These are phyloP conservation scores for Catocala nupta DNA, from an alignment of 2,888 invertebrate species.

Conservation along the genomic window DNA sequence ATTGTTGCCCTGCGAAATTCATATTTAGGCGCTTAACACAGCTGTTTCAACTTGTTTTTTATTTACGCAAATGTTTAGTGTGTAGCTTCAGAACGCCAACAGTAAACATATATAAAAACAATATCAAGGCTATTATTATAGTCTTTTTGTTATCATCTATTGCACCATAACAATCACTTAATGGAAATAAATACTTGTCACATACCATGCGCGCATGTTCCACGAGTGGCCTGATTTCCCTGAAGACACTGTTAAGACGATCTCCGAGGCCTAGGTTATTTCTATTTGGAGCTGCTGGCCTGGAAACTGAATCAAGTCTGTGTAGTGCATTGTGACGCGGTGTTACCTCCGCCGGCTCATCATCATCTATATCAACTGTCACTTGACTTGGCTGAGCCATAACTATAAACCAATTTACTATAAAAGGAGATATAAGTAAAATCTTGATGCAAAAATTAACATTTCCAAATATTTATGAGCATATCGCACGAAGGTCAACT, in stretches of 20 bases:
- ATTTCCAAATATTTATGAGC: conserved; percentile 54
- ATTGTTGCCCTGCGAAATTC: conserved; percentile 74
- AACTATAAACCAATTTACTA: conserved; percentile 40
- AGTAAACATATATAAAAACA: not conserved
- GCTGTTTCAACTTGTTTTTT: no score
- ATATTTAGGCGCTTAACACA: not conserved
- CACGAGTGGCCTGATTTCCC: conserved; percentile 90
- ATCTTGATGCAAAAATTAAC: conserved; percentile 38
- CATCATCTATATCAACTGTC: conserved; percentile 78
- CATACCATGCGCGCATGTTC: conserved; percentile 88
- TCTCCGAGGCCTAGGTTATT: conserved; percentile 78
- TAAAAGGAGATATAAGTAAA: conserved; percentile 31
- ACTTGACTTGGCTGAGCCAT: conserved; percentile 82
- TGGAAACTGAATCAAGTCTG: conserved; percentile 72
- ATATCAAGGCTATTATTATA: conserved; percentile 15
- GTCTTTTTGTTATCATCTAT: conserved; percentile 36
- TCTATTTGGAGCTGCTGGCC: conserved; percentile 67
- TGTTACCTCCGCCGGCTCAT: conserved; percentile 64
- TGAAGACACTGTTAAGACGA: conserved; percentile 82
- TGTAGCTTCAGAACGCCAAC: no score
- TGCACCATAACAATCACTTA: conserved; percentile 43
- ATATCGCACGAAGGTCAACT: conserved; percentile 49
- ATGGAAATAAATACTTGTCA: conserved; percentile 16
- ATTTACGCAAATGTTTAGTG: no score
- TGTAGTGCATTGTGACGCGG: conserved; percentile 69